Evolutionary conservation across 2,113 vertebrate species (phyloP).

Genomic region (Murina feae): DNA sequence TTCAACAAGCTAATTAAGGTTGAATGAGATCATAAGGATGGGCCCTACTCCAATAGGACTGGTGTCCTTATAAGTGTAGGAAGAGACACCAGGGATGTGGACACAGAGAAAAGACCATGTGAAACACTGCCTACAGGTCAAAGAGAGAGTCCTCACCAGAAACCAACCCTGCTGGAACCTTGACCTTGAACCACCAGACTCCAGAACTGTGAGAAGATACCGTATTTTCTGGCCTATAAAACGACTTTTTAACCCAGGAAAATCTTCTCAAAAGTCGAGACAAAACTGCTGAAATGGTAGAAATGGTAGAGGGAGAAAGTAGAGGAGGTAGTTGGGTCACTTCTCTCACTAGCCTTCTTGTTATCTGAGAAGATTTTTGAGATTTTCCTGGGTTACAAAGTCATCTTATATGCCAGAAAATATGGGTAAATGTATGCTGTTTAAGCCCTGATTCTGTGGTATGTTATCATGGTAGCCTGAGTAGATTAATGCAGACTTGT

Average conservation of each 20-base stretch:
- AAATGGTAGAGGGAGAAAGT: too few relatives aligned
- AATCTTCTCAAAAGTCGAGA: too few relatives aligned
- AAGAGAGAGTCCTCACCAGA: not conserved
- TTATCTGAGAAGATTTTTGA: too few relatives aligned
- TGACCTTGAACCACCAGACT: not conserved
- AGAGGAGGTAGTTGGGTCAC: too few relatives aligned
- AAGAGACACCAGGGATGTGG: not conserved
- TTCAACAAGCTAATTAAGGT: not conserved
- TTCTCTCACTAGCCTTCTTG: too few relatives aligned
- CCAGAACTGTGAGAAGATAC: not conserved
- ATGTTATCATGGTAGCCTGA: not conserved
- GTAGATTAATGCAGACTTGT: not conserved
- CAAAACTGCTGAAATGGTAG: too few relatives aligned
- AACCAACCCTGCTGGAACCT: not conserved
- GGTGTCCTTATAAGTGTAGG: not conserved
- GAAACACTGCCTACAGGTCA: not conserved
- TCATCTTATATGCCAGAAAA: too few relatives aligned
- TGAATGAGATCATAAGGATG: not conserved
- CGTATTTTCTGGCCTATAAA: too few relatives aligned
- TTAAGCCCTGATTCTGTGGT: not conserved
- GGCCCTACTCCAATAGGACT: not conserved
- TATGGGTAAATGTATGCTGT: not conserved
- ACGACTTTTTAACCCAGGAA: too few relatives aligned
- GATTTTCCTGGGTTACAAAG: too few relatives aligned
- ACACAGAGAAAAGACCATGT: not conserved